Evolutionary conservation across 2,113 vertebrate species (phyloP).

Genomic region (Mola mola): DNA sequence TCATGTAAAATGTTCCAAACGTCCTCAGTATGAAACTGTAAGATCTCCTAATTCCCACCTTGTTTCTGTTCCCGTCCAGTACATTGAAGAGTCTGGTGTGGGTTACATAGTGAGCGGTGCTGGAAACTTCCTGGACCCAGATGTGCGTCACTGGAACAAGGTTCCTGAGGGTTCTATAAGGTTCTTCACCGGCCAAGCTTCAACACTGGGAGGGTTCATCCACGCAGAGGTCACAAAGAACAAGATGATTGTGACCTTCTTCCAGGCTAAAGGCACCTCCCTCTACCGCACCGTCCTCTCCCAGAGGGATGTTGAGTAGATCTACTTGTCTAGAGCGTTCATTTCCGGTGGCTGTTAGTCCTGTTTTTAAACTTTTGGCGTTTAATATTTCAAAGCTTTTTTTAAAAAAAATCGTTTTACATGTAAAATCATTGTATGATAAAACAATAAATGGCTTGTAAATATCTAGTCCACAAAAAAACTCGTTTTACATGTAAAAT

Average conservation of each 20-base stretch:
- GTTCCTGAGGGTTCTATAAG: constrained; percentile 86
- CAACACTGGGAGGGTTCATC: constrained; percentile 86
- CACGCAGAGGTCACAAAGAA: constrained; percentile 84
- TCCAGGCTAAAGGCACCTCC: constrained; percentile 87
- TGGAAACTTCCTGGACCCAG: constrained; percentile 91
- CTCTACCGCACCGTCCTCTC: constrained; percentile 86
- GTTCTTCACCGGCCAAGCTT: constrained; percentile 84
- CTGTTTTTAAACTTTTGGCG: background rate
- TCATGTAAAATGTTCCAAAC: background rate
- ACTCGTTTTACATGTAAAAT: constrained; percentile 42
- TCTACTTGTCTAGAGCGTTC: too few relatives aligned
- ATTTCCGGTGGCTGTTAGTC: background rate
- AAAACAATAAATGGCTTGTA: constrained; percentile 54
- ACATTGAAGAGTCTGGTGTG: constrained; percentile 82
- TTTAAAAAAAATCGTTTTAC: constrained; percentile 44
- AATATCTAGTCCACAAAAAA: constrained; percentile 4
- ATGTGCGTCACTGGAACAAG: constrained; percentile 75
- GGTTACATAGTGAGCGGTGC: constrained; percentile 91
- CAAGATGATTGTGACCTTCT: constrained; percentile 85
- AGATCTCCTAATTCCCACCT: accelerated
- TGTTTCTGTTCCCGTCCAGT: constrained; percentile 72
- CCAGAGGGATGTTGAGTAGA: constrained; percentile 54
- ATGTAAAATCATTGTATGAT: constrained; percentile 23
- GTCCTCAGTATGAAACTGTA: background rate
- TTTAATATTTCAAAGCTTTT: constrained; percentile 20